phyloP scores from a whole-genome alignment of 2,888 invertebrate species.

The Melieria omissa region DNA sequence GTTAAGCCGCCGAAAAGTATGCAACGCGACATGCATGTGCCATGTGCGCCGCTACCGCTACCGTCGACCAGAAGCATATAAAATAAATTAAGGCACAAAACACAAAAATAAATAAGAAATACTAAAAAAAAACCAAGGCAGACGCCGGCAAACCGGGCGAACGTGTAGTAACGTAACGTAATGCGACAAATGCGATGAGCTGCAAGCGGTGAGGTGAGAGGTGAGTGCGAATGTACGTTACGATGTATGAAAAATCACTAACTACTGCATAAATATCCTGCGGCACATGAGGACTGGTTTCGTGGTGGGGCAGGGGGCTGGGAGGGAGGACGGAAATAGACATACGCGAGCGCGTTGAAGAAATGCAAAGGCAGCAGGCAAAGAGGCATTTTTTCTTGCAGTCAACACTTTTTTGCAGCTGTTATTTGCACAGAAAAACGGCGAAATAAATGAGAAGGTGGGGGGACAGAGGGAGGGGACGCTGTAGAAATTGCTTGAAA shows the following conservation, averaged over 20 bases:
- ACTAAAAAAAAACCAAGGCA: neutral
- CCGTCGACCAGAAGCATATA: slow-evolving; percentile 9
- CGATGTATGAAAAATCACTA: slow-evolving; percentile 50
- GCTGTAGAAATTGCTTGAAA: slow-evolving; percentile 1
- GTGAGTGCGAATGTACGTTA: slow-evolving; percentile 18
- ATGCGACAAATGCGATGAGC: slow-evolving; percentile 9
- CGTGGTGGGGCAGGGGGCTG: neutral
- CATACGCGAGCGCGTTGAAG: neutral
- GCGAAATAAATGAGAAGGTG: no score
- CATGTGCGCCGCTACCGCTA: slow-evolving; percentile 9
- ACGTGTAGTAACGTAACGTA: slow-evolving; percentile 6
- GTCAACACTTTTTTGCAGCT: neutral
- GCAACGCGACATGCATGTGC: slow-evolving; percentile 18
- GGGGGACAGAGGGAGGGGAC: neutral
- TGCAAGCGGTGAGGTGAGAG: neutral
- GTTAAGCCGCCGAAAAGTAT: slow-evolving; percentile 5
- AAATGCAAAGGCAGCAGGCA: neutral
- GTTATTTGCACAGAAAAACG: neutral
- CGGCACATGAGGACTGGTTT: slow-evolving; percentile 25
- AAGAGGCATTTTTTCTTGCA: slow-evolving; percentile 1
- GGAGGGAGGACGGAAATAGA: slow-evolving; percentile 10
- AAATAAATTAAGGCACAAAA: slow-evolving; percentile 22
- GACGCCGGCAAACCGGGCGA: neutral
- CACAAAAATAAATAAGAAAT: slow-evolving; percentile 7
- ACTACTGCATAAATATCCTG: slow-evolving; percentile 63